Percentiles rank a stretch among this genome's conserved stretches.
These are phyloP conservation scores for Enteromius trimaculatus DNA, from an alignment of 2,797 vertebrate genomes.

Conservation along the genomic window DNA sequence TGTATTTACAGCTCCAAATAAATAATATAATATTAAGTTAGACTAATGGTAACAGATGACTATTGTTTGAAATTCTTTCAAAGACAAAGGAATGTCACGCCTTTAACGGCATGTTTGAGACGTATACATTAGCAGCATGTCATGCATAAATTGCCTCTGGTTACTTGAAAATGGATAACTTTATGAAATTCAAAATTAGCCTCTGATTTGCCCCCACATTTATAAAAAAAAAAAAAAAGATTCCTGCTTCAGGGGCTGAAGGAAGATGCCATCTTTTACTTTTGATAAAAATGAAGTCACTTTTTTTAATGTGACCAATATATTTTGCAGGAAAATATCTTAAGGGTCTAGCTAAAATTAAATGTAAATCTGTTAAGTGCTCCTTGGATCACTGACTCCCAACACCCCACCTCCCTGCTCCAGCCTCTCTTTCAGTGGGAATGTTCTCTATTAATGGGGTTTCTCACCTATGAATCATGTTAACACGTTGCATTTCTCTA, in stretches of 20 bases:
- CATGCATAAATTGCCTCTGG: constrained; percentile 74
- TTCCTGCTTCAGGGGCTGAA: constrained; percentile 75
- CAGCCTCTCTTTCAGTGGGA: constrained; percentile 47
- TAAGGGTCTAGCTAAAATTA: constrained; percentile 81
- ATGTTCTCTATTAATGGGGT: constrained; percentile 55
- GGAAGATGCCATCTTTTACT: constrained; percentile 79
- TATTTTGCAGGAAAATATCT: constrained; percentile 82
- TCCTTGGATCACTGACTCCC: constrained; percentile 77
- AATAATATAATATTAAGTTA: constrained; percentile 23
- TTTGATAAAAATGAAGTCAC: constrained; percentile 78
- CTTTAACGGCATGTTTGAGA: constrained; percentile 67
- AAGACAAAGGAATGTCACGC: constrained; percentile 76
- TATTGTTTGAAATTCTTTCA: constrained; percentile 61
- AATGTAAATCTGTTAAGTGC: constrained; percentile 84
- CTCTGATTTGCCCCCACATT: constrained; percentile 80
- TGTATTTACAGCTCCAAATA: not conserved
- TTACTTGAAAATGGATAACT: constrained; percentile 81
- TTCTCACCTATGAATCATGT: constrained; percentile 59
- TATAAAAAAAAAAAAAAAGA: constrained; percentile 85
- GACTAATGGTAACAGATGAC: constrained; percentile 51
- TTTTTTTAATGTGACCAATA: constrained; percentile 81
- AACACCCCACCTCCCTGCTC: constrained; percentile 49
- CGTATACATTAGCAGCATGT: constrained; percentile 67
- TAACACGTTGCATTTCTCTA: constrained; percentile 24
- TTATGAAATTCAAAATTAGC: constrained; percentile 87